Percentiles rank a stretch among this genome's conserved stretches.
Conservation (phyloP, 2,888 invertebrate species). For the Stictocephala bisonia region DNA sequence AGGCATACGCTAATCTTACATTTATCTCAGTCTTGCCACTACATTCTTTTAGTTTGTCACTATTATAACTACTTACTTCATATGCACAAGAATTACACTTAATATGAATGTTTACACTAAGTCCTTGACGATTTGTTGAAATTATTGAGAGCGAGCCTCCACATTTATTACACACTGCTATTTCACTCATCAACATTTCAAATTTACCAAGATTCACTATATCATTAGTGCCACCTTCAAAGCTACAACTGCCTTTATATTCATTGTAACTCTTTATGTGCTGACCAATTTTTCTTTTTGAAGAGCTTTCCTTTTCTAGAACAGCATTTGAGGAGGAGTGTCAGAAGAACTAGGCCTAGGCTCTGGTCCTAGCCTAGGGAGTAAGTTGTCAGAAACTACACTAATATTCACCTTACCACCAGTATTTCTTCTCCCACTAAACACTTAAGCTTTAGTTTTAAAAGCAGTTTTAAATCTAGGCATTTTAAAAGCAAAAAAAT, state of each 20-base stretch:
- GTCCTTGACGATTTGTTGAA: conserved; percentile 5
- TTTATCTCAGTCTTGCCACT: conserved; percentile 23
- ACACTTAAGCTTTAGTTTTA: neutral
- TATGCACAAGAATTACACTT: conserved; percentile 11
- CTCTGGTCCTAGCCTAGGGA: neutral
- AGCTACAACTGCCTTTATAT: conserved; percentile 23
- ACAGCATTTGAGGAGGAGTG: neutral
- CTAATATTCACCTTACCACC: too few species aligned
- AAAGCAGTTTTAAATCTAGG: neutral
- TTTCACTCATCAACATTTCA: conserved; percentile 1
- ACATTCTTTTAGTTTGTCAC: neutral
- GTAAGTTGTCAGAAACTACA: neutral
- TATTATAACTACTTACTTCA: neutral
- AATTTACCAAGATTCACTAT: conserved; percentile 15
- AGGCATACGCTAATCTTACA: conserved; percentile 28
- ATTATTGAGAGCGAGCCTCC: neutral
- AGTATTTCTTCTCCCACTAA: conserved; percentile 9
- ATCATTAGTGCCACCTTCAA: conserved; percentile 1
- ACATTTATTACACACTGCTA: conserved; percentile 29
- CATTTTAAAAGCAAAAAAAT: conserved; percentile 7
- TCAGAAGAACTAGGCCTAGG: neutral
- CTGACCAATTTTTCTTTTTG: neutral
- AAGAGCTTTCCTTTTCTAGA: conserved; percentile 15
- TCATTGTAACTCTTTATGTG: neutral
- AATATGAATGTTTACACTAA: conserved; percentile 7